Base-by-base conservation (phyloP, 2,888 invertebrate species). In the Stenchaetothrips biformis region DNA sequence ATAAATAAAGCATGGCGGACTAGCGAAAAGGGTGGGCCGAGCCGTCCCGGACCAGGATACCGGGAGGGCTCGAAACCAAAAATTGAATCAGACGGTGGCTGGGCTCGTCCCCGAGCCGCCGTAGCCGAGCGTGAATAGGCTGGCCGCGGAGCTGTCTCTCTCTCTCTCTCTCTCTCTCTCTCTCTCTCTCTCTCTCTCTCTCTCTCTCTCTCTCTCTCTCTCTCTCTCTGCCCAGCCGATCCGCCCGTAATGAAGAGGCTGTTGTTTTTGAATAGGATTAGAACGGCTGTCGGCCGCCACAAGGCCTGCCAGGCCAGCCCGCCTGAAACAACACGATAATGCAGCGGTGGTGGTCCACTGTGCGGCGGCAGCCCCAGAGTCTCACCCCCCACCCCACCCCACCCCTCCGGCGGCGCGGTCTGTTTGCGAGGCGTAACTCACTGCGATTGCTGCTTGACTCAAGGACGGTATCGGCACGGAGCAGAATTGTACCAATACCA, bases 311-410 rank as follows among this genome's bases (percentile, higher is more conserved):
- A n/a, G 62, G 7, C 62, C 62, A 8, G 67, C 67, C 59, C 18
- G 67, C 67, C 67, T 74, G 67, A 74, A 74, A 74, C 67, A 74
- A 74, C 67, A 74, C 67, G 67, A 74, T 74, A 74, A 74, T 74
- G 67, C 67, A 3, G 67, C 37, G 37, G 37, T 37, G 37, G 37
- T 4, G 37, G 37, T n/a, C n/a, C n/a, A n/a, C n/a, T n/a, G n/a
- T n/a, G n/a, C 37, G 37, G 37, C 37, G 37, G 37, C 37, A 37
- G 37, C 37, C 1, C 37, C 2, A 37, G 37, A 37, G 2, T 37
- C 37, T n/a, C n/a, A n/a, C 37, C 37, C 37, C 37, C 37, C 37
- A n/a, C n/a, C n/a, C n/a, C n/a, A n/a, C n/a, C n/a, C n/a, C n/a
- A n/a, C n/a, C n/a, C n/a, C n/a, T n/a, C n/a, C n/a, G n/a, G n/a